Conservation (phyloP, 2,797 vertebrate genomes). For the Microctenopoma stevenorrisi region DNA sequence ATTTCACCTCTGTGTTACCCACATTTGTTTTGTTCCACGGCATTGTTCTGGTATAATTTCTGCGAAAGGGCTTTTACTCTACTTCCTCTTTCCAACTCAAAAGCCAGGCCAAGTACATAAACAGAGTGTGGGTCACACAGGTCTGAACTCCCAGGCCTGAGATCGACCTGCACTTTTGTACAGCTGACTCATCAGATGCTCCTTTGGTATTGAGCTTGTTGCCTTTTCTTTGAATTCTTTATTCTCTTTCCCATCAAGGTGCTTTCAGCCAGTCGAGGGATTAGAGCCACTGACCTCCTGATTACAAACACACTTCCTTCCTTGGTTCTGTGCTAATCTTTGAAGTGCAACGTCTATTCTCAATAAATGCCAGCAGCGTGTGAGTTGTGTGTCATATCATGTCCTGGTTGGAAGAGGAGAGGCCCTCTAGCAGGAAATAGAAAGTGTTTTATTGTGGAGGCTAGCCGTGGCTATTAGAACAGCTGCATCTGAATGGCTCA, state of each 20-base stretch:
- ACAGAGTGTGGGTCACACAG: not conserved
- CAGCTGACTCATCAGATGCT: slow-evolving; percentile 30
- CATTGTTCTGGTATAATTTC: slow-evolving; percentile 23
- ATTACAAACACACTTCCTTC: slow-evolving; percentile 28
- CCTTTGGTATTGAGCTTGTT: slow-evolving; percentile 11
- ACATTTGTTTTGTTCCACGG: slow-evolving; percentile 33
- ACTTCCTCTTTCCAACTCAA: slow-evolving; percentile 24
- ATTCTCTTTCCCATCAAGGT: slow-evolving; percentile 10
- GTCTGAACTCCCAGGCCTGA: slow-evolving; percentile 31
- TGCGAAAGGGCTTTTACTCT: slow-evolving; percentile 31
- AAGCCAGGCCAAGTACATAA: slow-evolving; percentile 27
- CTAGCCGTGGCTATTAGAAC: slow-evolving; percentile 31
- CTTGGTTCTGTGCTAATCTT: slow-evolving; percentile 12
- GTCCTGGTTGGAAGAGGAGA: slow-evolving; percentile 12
- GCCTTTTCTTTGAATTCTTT: slow-evolving; percentile 22
- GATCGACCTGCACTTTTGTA: slow-evolving; percentile 14
- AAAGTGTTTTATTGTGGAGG: slow-evolving; percentile 35
- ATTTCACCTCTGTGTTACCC: slow-evolving; percentile 11
- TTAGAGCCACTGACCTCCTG: slow-evolving; percentile 38
- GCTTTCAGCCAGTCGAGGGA: not conserved
- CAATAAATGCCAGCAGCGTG: slow-evolving; percentile 9
- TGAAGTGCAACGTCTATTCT: slow-evolving; percentile 17
- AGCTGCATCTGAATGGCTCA: slow-evolving; percentile 50
- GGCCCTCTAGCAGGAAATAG: slow-evolving; percentile 23
- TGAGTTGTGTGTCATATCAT: slow-evolving; percentile 15